Evolutionary conservation across 1,140 invertebrate genomes (phyloP).

Genomic region (Drosophila virilis): DNA sequence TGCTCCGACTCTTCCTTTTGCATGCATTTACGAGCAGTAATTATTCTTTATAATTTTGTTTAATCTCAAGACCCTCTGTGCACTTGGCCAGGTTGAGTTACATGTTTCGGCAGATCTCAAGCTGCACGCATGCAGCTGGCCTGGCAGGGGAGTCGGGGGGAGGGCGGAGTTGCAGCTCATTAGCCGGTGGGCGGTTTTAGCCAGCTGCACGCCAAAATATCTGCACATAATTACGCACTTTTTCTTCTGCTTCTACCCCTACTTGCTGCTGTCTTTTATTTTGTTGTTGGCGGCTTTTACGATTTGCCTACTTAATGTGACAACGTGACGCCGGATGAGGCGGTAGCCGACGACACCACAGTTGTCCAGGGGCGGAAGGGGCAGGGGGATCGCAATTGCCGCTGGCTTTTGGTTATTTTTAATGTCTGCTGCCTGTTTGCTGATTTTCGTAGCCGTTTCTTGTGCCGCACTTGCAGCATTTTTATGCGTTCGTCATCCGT

Average conservation of each 20-base stretch:
- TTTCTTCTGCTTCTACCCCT: conserved; percentile 25
- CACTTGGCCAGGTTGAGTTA: conserved; percentile 19
- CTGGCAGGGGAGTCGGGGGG: not conserved
- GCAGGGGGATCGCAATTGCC: conserved; percentile 39
- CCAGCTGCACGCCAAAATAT: conserved; percentile 58
- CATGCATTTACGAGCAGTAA: conserved; percentile 61
- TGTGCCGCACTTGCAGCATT: conserved; percentile 68
- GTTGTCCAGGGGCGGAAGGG: not conserved
- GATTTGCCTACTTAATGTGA: conserved; percentile 79
- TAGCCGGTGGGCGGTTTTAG: conserved; percentile 58
- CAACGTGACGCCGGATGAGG: conserved; percentile 66
- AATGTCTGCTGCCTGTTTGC: conserved; percentile 53
- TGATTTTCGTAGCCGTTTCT: conserved; percentile 59
- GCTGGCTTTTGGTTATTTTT: conserved; percentile 80
- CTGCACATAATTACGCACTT: conserved; percentile 70
- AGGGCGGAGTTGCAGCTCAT: conserved; percentile 20
- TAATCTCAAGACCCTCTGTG: conserved; percentile 47
- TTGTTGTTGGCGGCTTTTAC: conserved; percentile 54
- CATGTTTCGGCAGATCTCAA: conserved; percentile 5
- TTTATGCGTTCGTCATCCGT: conserved; percentile 82
- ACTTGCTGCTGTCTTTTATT: conserved; percentile 20
- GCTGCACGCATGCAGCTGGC: not conserved
- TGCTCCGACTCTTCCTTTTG: conserved; percentile 11
- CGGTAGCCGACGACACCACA: not conserved
- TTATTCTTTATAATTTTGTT: conserved; percentile 75